Conservation (phyloP, 1,140 invertebrate genomes). For the Fopius arisanus region DNA sequence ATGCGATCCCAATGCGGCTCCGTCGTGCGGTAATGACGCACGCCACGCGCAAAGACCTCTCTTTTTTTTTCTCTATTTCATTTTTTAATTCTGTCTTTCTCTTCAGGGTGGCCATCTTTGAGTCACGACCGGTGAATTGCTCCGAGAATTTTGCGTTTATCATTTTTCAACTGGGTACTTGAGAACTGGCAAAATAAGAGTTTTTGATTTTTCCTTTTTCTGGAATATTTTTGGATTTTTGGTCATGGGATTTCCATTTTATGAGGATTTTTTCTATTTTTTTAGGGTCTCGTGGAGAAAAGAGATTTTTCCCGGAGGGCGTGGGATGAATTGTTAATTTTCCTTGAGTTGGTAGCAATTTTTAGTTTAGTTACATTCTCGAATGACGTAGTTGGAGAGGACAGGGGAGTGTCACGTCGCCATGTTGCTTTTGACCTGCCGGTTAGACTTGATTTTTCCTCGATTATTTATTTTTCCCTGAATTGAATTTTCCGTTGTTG, state of each 20-base stretch:
- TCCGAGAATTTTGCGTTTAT: background rate
- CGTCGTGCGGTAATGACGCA: constrained; percentile 41
- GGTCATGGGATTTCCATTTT: too few species aligned
- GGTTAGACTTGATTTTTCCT: constrained; percentile 25
- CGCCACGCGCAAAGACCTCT: constrained; percentile 40
- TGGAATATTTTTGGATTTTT: too few species aligned
- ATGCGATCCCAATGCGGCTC: constrained; percentile 33
- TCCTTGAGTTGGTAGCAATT: background rate
- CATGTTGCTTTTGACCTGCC: constrained; percentile 46
- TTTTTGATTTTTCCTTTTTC: background rate
- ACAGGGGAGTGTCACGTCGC: constrained; percentile 42
- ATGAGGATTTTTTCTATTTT: too few species aligned
- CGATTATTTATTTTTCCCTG: background rate
- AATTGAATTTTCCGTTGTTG: background rate
- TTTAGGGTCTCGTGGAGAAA: too few species aligned
- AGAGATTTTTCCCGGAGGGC: background rate
- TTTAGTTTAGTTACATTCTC: background rate
- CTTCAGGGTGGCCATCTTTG: constrained; percentile 20
- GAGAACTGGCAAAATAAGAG: too few species aligned
- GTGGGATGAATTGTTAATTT: background rate
- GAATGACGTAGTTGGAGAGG: constrained; percentile 26
- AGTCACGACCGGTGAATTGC: constrained; percentile 18
- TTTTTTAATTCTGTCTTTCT: constrained; percentile 7
- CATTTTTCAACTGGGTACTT: too few species aligned
- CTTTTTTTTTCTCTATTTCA: background rate